Percentiles rank a stretch among this genome's conserved stretches.
phyloP scores from a whole-genome alignment of 35 echinoderm and acorn worm genomes.

The Holothuria glaberrima region DNA sequence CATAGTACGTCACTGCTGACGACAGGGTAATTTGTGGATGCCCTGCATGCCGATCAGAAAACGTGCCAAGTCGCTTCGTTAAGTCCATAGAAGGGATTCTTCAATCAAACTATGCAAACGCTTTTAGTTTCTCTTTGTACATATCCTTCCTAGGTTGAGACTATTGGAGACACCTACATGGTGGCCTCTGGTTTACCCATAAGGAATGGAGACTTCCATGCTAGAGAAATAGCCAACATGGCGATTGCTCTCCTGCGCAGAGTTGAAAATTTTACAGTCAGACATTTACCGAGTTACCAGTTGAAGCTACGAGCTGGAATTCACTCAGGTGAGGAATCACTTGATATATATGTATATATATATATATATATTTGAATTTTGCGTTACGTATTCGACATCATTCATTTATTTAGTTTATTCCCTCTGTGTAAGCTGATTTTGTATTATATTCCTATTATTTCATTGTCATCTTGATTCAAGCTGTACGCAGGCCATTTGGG shows the following conservation, averaged over 20 bases:
- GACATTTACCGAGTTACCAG: slow-evolving; percentile 56
- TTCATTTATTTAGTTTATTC: too few relatives aligned
- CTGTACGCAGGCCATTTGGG: too few relatives aligned
- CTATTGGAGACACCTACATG: slow-evolving; percentile 76
- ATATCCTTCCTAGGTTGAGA: slow-evolving; percentile 46
- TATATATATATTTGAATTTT: too few relatives aligned
- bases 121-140: background rate
- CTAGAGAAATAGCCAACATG: slow-evolving; percentile 64
- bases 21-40: too few relatives aligned
- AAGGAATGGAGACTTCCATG: slow-evolving; percentile 65
- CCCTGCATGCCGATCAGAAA: background rate
- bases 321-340: slow-evolving; percentile 59
- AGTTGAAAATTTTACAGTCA: slow-evolving; percentile 51
- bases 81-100: too few relatives aligned
- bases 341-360: too few relatives aligned
- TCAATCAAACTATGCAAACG: too few relatives aligned
- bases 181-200: slow-evolving; percentile 67
- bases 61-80: background rate
- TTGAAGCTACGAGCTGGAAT: slow-evolving; percentile 58
- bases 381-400: too few relatives aligned
- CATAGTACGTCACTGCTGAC: too few relatives aligned
- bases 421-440: too few relatives aligned
- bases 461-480: too few relatives aligned
- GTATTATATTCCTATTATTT: too few relatives aligned
- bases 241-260: slow-evolving; percentile 52